A percentile compares a stretch with the other conserved stretches of the same genome.
phyloP scores from a whole-genome alignment of 2,797 vertebrate species.

The Megalops cyprinoides region DNA sequence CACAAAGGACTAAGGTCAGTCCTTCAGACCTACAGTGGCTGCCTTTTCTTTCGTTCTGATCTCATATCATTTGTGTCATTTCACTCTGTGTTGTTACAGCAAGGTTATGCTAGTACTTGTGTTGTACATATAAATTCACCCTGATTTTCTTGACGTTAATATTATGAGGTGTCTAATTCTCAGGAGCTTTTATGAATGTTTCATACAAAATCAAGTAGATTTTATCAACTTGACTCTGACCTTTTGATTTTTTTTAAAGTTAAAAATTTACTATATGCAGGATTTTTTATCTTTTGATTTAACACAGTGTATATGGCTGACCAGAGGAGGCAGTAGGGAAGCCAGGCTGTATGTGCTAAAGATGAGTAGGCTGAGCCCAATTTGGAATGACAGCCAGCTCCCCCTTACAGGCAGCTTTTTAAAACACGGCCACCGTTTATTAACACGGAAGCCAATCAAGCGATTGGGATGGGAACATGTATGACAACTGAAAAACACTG shows the following conservation, averaged over 20 bases:
- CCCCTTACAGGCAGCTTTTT: not conserved
- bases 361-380: not conserved
- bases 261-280: not conserved
- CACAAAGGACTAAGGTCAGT: not conserved
- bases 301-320: not conserved
- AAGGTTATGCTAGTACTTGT: too few species aligned
- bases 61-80: too few species aligned
- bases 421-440: not conserved
- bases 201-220: too few species aligned
- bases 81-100: too few species aligned
- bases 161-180: too few species aligned
- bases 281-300: not conserved
- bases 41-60: constrained; percentile 26
- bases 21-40: too few species aligned
- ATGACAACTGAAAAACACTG: not conserved
- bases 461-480: not conserved
- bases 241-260: not conserved
- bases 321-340: not conserved
- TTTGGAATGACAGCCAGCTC: not conserved
- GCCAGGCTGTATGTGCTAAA: not conserved
- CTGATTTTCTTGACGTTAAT: too few species aligned
- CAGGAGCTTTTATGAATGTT: too few species aligned
- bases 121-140: too few species aligned
- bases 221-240: too few species aligned
- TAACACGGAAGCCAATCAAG: not conserved